phyloP scores from a whole-genome alignment of 2,888 invertebrate genomes.

The Polyommatus iphigenia region DNA sequence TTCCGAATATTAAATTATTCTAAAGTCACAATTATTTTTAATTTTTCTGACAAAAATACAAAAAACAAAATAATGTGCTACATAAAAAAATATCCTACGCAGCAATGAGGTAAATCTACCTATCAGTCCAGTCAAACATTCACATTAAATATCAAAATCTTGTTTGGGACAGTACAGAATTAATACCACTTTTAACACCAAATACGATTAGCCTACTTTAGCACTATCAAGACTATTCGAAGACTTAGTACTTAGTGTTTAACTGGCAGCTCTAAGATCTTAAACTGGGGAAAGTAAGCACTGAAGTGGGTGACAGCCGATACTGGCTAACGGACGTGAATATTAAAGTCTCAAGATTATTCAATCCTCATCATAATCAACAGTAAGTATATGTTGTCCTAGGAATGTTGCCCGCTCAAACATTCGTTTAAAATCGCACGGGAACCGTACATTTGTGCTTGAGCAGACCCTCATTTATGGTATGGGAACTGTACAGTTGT shows the following conservation, averaged over 20 bases:
- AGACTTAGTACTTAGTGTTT: slow-evolving; percentile 42
- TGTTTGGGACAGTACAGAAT: neutral
- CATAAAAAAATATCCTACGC: neutral
- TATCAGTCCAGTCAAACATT: neutral
- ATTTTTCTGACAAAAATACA: neutral
- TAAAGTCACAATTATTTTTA: neutral
- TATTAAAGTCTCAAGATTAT: slow-evolving; percentile 6
- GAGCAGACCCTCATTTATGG: no score
- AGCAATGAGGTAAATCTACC: neutral
- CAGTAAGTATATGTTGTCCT: neutral
- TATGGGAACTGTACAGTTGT: no score
- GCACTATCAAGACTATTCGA: slow-evolving; percentile 37
- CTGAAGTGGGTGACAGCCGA: slow-evolving; percentile 41
- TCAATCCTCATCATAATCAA: slow-evolving; percentile 1
- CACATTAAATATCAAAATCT: neutral
- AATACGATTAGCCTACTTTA: neutral
- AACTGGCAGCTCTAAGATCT: slow-evolving; percentile 53
- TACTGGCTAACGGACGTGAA: slow-evolving; percentile 25
- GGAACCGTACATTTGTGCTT: no score
- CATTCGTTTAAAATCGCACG: no score
- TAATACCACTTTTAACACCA: neutral
- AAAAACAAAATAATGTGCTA: neutral
- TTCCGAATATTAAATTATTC: neutral
- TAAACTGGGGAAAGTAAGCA: slow-evolving; percentile 69
- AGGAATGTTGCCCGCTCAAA: no score